A percentile compares a stretch with the other conserved stretches of the same genome.
phyloP scores from a whole-genome alignment of 2,888 invertebrate species.

The Leucophenga montana region DNA sequence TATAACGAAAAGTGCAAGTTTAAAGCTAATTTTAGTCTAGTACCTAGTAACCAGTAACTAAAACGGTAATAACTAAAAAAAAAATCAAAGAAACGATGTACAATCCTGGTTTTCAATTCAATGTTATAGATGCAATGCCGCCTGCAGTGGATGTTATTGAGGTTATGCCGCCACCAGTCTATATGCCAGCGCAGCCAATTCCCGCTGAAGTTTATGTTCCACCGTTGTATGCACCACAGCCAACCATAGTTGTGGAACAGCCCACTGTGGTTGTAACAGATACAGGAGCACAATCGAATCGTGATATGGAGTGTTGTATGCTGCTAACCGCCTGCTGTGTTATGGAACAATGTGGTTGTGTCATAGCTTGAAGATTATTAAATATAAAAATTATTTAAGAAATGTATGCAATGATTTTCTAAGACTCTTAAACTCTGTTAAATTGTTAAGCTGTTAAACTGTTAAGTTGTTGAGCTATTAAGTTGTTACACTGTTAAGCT shows the following conservation, averaged over 20 bases:
- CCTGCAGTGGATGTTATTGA: conserved; percentile 6
- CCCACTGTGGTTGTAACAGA: conserved; percentile 52
- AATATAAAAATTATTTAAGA: too few relatives aligned
- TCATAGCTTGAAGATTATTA: conserved; percentile 47
- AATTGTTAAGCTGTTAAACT: not conserved
- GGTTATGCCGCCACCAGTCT: not conserved
- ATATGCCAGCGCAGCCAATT: not conserved
- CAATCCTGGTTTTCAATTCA: conserved; percentile 37
- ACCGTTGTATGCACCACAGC: not conserved
- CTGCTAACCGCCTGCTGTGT: conserved; percentile 52
- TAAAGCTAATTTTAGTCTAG: not conserved
- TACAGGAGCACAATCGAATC: conserved; percentile 37
- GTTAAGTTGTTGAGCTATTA: too few relatives aligned
- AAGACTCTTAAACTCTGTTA: too few relatives aligned
- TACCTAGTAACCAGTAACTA: too few relatives aligned
- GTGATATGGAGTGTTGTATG: conserved; percentile 51
- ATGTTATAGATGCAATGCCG: not conserved
- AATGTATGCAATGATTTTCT: too few relatives aligned
- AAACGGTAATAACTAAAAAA: too few relatives aligned
- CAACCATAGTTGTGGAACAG: conserved; percentile 34
- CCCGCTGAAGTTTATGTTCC: conserved; percentile 2
- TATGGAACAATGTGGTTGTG: conserved; percentile 53
- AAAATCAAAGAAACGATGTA: conserved; percentile 43
- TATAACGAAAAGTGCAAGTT: conserved; percentile 11
- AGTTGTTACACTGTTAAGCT: too few relatives aligned